phyloP scores from a whole-genome alignment of 2,797 vertebrate genomes.

The Rhabdomys pumilio region DNA sequence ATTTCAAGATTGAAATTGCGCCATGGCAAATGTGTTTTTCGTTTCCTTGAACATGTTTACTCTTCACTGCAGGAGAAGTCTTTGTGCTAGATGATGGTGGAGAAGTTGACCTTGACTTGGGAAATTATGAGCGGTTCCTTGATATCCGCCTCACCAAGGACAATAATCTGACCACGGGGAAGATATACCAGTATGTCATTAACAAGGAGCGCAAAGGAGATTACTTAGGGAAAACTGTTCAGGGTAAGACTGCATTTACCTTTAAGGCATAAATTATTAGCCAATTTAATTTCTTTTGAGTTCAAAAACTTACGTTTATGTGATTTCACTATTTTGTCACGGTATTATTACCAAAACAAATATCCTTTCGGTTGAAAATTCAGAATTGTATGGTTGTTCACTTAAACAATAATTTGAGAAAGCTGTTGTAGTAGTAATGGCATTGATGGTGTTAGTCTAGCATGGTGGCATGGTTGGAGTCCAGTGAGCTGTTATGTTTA shows the following conservation, averaged over 20 bases:
- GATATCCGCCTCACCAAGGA: slow-evolving; percentile 97
- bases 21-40: not conserved
- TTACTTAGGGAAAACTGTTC: slow-evolving; percentile 98
- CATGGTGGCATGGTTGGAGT: not conserved
- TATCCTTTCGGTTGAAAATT: not conserved
- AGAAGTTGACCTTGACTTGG: slow-evolving; percentile 97
- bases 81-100: slow-evolving; percentile 98
- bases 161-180: slow-evolving; percentile 98
- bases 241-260: slow-evolving; percentile 90
- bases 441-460: not conserved
- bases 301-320: slow-evolving; percentile 7
- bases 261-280: slow-evolving; percentile 37
- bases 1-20: not conserved
- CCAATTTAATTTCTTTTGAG: slow-evolving; percentile 48
- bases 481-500: slow-evolving; percentile 12
- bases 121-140: slow-evolving; percentile 98
- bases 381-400: not conserved
- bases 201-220: slow-evolving; percentile 98
- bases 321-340: not conserved
- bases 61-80: slow-evolving; percentile 93
- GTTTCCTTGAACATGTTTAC: not conserved
- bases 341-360: slow-evolving; percentile 31
- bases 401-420: not conserved
- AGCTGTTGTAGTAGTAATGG: not conserved
- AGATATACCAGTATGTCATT: slow-evolving; percentile 98